Conservation (phyloP, 1,140 invertebrate genomes). For the Vanessa atalanta region DNA sequence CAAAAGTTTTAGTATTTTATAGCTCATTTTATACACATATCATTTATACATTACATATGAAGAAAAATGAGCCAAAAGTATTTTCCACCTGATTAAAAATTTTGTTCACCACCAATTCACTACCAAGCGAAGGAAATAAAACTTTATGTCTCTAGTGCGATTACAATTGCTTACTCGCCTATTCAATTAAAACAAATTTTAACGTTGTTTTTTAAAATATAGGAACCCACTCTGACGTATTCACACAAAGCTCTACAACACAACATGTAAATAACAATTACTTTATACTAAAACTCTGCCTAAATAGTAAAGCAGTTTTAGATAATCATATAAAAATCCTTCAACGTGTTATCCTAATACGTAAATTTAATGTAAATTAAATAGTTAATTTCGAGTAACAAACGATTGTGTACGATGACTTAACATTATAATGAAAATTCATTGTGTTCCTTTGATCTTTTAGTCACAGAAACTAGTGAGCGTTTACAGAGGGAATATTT, state of each 20-base stretch:
- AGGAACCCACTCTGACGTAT: neutral
- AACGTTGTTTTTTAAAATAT: too few species aligned
- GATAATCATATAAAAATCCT: neutral
- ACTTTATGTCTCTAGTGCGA: too few species aligned
- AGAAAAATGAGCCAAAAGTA: too few species aligned
- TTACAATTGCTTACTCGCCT: too few species aligned
- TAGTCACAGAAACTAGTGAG: conserved; percentile 24
- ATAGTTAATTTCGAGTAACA: neutral
- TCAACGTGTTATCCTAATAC: neutral
- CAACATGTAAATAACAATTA: neutral
- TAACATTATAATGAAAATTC: conserved; percentile 19
- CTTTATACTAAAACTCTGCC: neutral
- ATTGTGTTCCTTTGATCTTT: conserved; percentile 14
- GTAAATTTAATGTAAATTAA: too few species aligned
- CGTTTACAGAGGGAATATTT: conserved; percentile 27
- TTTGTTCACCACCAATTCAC: too few species aligned
- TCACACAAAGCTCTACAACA: neutral
- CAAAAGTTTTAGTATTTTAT: too few species aligned
- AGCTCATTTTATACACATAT: too few species aligned
- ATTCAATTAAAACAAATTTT: too few species aligned
- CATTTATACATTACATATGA: too few species aligned
- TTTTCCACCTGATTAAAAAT: too few species aligned
- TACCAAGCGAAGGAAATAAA: too few species aligned
- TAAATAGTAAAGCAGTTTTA: conserved; percentile 1
- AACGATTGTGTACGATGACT: neutral